Conservation (phyloP, 2,797 vertebrate species). For the Taeniopygia guttata region DNA sequence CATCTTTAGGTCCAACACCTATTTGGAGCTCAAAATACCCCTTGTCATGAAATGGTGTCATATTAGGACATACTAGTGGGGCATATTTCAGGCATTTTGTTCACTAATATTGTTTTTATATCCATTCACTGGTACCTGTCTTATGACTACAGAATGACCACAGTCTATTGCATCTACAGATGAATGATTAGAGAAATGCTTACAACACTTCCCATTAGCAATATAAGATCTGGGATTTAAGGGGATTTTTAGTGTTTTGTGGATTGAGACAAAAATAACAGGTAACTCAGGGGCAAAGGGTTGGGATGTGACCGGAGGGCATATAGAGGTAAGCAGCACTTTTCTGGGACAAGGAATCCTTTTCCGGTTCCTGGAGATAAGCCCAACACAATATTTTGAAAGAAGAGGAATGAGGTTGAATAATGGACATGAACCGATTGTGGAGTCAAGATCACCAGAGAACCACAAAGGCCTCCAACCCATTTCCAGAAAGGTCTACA, state of each 20-base stretch:
- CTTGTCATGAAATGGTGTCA: background rate
- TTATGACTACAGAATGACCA: background rate
- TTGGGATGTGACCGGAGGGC: background rate
- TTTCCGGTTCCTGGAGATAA: background rate
- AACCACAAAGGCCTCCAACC: too few relatives aligned
- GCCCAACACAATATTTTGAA: background rate
- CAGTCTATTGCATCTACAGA: background rate
- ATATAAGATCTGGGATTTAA: background rate
- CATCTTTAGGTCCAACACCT: background rate
- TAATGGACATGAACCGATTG: accelerated
- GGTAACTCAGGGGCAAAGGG: accelerated
- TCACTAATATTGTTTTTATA: background rate
- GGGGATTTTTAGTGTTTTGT: background rate
- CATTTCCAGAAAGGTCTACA: background rate
- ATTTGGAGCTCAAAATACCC: background rate
- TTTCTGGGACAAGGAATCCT: background rate
- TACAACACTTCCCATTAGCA: background rate
- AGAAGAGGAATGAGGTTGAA: background rate
- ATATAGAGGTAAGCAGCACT: background rate
- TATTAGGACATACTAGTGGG: background rate
- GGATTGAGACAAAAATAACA: background rate
- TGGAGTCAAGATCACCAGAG: background rate
- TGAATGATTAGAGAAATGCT: background rate
- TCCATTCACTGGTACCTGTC: background rate
- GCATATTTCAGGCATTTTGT: background rate